A percentile compares a stretch with the other conserved stretches of the same genome.
These are phyloP conservation scores for Sebastes nivosus DNA, from an alignment of 2,797 vertebrate species.

Conservation along the genomic window DNA sequence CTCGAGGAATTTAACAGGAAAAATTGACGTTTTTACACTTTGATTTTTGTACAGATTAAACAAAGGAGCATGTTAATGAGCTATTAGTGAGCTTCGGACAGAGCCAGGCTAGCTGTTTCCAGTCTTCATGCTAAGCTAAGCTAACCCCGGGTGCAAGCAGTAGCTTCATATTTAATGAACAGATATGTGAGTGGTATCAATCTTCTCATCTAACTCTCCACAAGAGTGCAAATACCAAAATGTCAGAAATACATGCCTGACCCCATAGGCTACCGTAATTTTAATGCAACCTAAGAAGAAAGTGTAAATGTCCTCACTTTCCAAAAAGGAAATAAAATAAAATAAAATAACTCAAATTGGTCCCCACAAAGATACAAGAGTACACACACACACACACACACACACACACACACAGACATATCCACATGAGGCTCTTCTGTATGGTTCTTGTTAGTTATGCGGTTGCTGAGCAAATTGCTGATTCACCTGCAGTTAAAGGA, in stretches of 20 bases:
- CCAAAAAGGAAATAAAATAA: not conserved
- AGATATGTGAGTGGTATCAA: not conserved
- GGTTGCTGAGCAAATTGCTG: conserved; percentile 34
- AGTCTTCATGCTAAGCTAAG: not conserved
- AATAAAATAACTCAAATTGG: not conserved
- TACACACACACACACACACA: not conserved
- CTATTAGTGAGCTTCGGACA: not conserved
- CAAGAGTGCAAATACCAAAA: not conserved
- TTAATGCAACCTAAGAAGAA: not conserved
- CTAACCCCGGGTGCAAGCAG: not conserved
- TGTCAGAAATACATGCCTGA: not conserved
- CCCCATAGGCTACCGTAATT: not conserved
- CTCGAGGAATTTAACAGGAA: not conserved
- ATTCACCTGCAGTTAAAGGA: conserved; percentile 45
- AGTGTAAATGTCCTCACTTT: not conserved
- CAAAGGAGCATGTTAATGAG: not conserved
- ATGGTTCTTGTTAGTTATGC: conserved; percentile 8
- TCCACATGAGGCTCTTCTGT: conserved; percentile 3
- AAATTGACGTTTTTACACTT: not conserved
- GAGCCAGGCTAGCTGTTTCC: not conserved
- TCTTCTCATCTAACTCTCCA: not conserved
- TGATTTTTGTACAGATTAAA: not conserved
- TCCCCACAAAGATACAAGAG: not conserved
- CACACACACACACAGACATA: not conserved
- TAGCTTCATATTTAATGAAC: not conserved